Conservation (phyloP, 2,797 vertebrate species). For the Selene dorsalis region DNA sequence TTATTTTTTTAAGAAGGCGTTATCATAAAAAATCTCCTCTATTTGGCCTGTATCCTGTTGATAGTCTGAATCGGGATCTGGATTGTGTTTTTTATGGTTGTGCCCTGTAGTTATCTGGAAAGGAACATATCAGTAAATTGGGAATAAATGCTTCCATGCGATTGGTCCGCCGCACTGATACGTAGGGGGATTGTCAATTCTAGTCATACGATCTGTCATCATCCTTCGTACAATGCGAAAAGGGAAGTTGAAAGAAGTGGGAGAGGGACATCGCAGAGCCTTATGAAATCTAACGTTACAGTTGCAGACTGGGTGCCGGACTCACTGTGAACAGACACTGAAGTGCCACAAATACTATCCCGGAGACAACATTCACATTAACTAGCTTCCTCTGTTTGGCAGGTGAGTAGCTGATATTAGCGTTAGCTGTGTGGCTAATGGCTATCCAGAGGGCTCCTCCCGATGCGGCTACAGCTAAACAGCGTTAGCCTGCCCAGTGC, state of each 20-base stretch:
- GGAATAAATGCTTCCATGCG: constrained; percentile 35
- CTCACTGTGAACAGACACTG: constrained; percentile 39
- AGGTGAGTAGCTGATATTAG: constrained; percentile 65
- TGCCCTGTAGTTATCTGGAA: neutral
- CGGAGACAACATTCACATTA: constrained; percentile 20
- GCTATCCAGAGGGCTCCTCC: constrained; percentile 73
- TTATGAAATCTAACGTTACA: constrained; percentile 50
- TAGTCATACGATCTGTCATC: constrained; percentile 83
- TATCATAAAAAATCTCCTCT: no score
- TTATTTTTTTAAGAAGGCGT: no score
- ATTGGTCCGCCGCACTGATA: constrained; percentile 69
- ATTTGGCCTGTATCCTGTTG: neutral
- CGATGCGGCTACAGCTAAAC: constrained; percentile 60
- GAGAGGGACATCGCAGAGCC: constrained; percentile 72
- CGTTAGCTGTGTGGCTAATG: constrained; percentile 45
- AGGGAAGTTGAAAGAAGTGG: constrained; percentile 84
- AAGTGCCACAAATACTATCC: constrained; percentile 27
- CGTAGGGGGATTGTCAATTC: constrained; percentile 70
- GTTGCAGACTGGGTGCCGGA: constrained; percentile 30
- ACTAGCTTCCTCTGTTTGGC: constrained; percentile 31
- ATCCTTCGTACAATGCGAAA: constrained; percentile 79
- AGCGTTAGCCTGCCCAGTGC: constrained; percentile 48
- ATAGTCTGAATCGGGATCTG: neutral
- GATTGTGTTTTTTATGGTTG: neutral
- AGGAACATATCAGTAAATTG: constrained; percentile 10